Evolutionary conservation across 2,113 vertebrate species (phyloP).

Genomic region (Physeter macrocephalus): DNA sequence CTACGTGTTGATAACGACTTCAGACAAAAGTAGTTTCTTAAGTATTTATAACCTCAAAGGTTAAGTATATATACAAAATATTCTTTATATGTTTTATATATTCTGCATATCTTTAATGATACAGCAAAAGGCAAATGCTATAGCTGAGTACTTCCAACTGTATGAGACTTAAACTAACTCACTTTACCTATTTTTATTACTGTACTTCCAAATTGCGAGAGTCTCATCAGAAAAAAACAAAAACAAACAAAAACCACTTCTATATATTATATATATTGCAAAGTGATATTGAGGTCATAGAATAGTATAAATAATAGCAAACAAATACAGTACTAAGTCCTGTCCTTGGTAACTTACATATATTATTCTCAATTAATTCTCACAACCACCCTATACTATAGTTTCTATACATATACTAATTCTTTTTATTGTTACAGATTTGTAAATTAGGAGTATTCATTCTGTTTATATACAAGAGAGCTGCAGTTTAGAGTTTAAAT

Average conservation of each 20-base stretch:
- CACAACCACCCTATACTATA: not conserved
- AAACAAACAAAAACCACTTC: not conserved
- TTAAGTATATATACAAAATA: not conserved
- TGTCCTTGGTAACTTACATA: not conserved
- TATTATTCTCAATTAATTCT: not conserved
- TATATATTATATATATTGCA: not conserved
- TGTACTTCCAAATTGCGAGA: not conserved
- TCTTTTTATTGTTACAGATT: not conserved
- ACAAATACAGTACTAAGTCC: not conserved
- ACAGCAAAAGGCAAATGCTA: not conserved
- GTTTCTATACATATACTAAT: not conserved
- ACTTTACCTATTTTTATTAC: not conserved
- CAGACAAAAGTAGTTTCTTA: not conserved
- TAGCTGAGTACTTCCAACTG: not conserved
- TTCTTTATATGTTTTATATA: not conserved
- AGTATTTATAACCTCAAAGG: not conserved
- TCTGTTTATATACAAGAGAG: not conserved
- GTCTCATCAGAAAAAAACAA: not conserved
- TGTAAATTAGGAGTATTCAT: not conserved
- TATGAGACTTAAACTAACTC: not conserved
- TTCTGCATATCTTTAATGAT: not conserved
- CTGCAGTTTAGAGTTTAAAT: not conserved
- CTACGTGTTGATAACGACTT: not conserved
- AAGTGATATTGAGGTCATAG: not conserved
- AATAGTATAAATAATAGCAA: not conserved